These are phyloP conservation scores for Delphinus delphis DNA, from an alignment of 2,113 vertebrate species.

Conservation along the genomic window DNA sequence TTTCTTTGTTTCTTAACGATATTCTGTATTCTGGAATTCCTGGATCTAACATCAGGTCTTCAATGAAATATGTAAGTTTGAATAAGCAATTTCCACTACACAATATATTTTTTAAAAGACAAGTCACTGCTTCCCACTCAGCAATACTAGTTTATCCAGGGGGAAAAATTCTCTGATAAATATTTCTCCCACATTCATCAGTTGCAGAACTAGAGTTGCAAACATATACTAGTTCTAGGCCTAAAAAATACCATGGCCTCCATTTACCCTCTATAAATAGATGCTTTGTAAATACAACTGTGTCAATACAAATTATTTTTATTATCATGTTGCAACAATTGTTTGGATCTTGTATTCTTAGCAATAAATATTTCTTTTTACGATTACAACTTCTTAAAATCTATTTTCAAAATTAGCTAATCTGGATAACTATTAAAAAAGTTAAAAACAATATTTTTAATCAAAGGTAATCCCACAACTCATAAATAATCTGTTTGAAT, in stretches of 20 bases:
- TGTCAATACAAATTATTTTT: not conserved
- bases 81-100: not conserved
- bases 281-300: not conserved
- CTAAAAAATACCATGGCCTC: not conserved
- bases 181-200: not conserved
- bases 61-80: not conserved
- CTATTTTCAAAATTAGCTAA: not conserved
- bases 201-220: not conserved
- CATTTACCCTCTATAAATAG: not conserved
- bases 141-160: not conserved
- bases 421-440: not conserved
- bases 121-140: not conserved
- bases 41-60: not conserved
- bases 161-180: not conserved
- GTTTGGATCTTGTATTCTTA: not conserved
- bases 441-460: not conserved
- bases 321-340: not conserved
- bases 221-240: not conserved
- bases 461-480: not conserved
- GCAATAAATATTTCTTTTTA: not conserved
- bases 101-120: not conserved
- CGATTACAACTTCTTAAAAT: not conserved
- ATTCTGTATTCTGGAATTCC: not conserved
- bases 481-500: not conserved
- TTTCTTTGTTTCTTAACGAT: not conserved